Evolutionary conservation across 2,113 vertebrate species (phyloP), one percentile per base, ranked within the genome.

Genomic region (Microcebus murinus): DNA sequence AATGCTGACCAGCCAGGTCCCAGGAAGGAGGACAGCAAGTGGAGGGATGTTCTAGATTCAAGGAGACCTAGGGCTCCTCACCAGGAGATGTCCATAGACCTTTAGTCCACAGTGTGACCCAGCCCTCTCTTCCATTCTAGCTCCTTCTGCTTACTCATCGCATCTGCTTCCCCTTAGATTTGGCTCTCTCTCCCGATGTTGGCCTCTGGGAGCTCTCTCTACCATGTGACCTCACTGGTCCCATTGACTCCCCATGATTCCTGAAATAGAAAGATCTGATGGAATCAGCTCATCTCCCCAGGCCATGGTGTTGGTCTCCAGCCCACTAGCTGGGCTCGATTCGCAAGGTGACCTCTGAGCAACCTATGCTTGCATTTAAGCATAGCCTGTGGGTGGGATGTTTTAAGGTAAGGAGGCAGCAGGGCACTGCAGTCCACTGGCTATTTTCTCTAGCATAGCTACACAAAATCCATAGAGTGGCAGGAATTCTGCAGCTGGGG

Each of bases 391-490:
- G 29, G 31, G 6, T 20, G 52, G 73, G 15, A 48, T 0, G 0
- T 27, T 59, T 6, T 23, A 25, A 87, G 59, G 70, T 25, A 1
- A 42, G 90, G 39, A 45, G 6, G 61, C 59, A 9, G 6, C 42
- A 61, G 55, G 23, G 4, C 50, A 6, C n/a, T 1, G 2, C 20
- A 21, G 29, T 55, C 20, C 6, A 1, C 1, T 9, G 20, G n/a
- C 39, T 50, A 1, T 42, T 79, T 50, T 59, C 79, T 63, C 12
- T 11, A 86, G 29, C 52, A 45, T 4, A 68, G 15, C 4, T 1
- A 15, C 42, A 4, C 29, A 12, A 3, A 34, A 25, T 6, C 48
- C 17, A 3, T 3, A 4, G 1, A 2, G 6, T 1, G 21, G 59
- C 42, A 59, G n/a, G 52, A 31, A n/a, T 39, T 86, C 55, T 91